Conservation (phyloP, 2,797 vertebrate genomes). For the Hyperoplus immaculatus region DNA sequence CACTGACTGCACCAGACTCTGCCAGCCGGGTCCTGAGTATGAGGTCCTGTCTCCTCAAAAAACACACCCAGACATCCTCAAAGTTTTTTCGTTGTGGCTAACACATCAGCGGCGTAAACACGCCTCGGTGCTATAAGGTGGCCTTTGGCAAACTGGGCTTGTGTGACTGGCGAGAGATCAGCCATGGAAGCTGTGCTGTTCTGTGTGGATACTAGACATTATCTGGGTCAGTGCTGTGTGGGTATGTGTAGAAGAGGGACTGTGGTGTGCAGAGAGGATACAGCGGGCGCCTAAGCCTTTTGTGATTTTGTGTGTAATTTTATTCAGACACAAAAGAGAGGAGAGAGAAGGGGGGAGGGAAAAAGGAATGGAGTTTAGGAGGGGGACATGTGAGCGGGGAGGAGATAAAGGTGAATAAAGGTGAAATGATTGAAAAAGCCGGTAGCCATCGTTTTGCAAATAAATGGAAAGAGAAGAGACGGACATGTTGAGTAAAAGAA, state of each 20-base stretch:
- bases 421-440: constrained; percentile 54
- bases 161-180: constrained; percentile 40
- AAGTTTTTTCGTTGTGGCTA: constrained; percentile 27
- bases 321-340: constrained; percentile 70
- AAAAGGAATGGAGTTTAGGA: constrained; percentile 49
- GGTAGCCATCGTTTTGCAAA: constrained; percentile 46
- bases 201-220: constrained; percentile 63
- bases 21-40: constrained; percentile 4
- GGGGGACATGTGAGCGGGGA: constrained; percentile 40
- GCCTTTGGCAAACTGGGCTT: constrained; percentile 43
- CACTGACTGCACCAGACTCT: constrained; percentile 65
- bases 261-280: constrained; percentile 59
- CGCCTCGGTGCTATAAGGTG: constrained; percentile 31
- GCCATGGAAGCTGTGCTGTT: constrained; percentile 37
- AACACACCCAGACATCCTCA: constrained; percentile 28
- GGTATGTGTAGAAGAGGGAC: constrained; percentile 63
- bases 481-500: constrained; percentile 12
- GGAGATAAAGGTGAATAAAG: constrained; percentile 62
- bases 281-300: constrained; percentile 51
- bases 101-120: constrained; percentile 12
- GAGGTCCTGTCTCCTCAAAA: constrained; percentile 32
- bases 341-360: constrained; percentile 45
- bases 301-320: constrained; percentile 71
- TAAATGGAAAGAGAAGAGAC: constrained; percentile 56
- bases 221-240: constrained; percentile 77